These are phyloP conservation scores for Agriotes lineatus DNA, from an alignment of 2,888 invertebrate genomes.

Conservation along the genomic window DNA sequence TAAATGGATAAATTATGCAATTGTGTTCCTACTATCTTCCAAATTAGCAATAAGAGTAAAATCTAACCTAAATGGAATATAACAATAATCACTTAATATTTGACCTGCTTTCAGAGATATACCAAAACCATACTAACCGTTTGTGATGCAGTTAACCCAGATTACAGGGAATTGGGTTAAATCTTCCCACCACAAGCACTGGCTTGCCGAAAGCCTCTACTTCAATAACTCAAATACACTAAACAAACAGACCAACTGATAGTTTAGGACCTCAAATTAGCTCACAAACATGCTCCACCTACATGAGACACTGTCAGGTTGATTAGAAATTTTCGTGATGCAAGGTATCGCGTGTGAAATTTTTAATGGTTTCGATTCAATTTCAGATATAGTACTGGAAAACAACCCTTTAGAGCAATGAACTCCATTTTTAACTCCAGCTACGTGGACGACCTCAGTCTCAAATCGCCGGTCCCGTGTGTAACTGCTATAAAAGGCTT, in stretches of 20 bases:
- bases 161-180: background rate
- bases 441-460: no score
- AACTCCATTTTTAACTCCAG: no score
- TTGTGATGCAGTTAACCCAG: no score
- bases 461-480: no score
- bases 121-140: background rate
- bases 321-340: slow-evolving; percentile 16
- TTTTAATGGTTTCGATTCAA: slow-evolving; percentile 12
- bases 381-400: slow-evolving; percentile 1
- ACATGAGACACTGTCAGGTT: background rate
- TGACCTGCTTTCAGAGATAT: no score
- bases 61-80: no score
- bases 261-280: background rate
- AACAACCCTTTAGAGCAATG: background rate
- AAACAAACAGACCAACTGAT: background rate
- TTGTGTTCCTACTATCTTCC: no score
- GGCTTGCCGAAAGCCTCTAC: background rate
- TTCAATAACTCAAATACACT: no score
- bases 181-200: background rate
- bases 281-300: background rate
- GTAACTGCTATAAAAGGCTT: no score
- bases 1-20: no score
- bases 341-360: slow-evolving; percentile 4
- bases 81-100: no score
- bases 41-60: no score